phyloP scores from a whole-genome alignment of 1,140 invertebrate species.

The Aporrectodea caliginosa region DNA sequence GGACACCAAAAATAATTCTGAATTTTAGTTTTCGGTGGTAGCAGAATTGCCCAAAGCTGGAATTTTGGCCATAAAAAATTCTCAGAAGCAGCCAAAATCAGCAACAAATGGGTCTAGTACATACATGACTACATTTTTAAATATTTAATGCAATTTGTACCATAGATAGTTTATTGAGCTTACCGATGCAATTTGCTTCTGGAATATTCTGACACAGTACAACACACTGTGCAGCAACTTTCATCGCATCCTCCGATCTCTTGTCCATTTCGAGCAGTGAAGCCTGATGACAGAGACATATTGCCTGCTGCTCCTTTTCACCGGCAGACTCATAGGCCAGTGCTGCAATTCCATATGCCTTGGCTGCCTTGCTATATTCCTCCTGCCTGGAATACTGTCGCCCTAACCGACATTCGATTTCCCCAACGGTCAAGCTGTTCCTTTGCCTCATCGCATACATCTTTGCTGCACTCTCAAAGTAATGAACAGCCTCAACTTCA shows the following conservation, averaged over 20 bases:
- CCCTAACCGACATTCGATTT: neutral
- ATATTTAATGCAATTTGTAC: too few species aligned
- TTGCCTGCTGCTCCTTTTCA: constrained; percentile 23
- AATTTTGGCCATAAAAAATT: too few species aligned
- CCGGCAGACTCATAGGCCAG: neutral
- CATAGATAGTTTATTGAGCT: neutral
- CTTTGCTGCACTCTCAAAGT: constrained; percentile 37
- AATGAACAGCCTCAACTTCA: constrained; percentile 31
- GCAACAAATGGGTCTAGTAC: too few species aligned
- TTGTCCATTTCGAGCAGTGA: constrained; percentile 26
- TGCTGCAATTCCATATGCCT: neutral
- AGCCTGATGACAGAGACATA: constrained; percentile 35
- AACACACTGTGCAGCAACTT: constrained; percentile 36
- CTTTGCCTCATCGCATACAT: constrained; percentile 37
- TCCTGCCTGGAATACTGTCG: neutral
- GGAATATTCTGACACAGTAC: constrained; percentile 27
- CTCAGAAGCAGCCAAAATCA: too few species aligned
- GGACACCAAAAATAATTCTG: too few species aligned
- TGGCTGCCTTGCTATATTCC: neutral
- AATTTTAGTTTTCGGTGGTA: too few species aligned
- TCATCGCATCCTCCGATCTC: constrained; percentile 26
- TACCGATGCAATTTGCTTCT: constrained; percentile 15
- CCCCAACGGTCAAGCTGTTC: constrained; percentile 16
- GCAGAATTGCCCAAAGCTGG: too few species aligned
- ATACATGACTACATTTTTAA: too few species aligned